Conservation (phyloP, 2,797 vertebrate species). For the Mus caroli region DNA sequence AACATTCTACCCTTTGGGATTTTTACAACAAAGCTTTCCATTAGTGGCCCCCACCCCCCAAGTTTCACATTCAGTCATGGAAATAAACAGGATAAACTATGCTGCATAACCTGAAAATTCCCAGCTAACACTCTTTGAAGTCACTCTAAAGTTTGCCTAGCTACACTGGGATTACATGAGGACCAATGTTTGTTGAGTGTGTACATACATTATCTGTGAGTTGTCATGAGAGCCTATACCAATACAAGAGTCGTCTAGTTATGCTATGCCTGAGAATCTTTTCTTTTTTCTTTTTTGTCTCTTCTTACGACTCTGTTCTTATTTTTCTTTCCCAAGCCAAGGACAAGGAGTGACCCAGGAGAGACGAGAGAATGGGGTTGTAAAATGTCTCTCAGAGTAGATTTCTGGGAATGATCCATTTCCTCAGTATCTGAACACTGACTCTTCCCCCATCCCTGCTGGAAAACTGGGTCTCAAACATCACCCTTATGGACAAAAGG, state of each 20-base stretch:
- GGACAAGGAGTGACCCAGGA: neutral
- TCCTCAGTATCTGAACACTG: neutral
- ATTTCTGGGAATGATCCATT: neutral
- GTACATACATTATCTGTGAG: neutral
- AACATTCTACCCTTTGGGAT: neutral
- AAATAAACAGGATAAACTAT: neutral
- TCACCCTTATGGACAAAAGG: neutral
- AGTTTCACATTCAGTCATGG: neutral
- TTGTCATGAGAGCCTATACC: neutral
- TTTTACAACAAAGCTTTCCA: neutral
- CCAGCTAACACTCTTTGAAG: neutral
- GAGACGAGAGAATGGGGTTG: neutral
- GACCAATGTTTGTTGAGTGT: neutral
- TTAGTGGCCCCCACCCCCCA: neutral
- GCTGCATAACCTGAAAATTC: neutral
- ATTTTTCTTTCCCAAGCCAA: conserved; percentile 23
- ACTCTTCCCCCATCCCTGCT: neutral
- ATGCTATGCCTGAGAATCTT: neutral
- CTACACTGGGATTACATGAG: neutral
- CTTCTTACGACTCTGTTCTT: neutral
- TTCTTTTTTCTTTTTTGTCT: neutral
- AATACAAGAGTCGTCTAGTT: conserved; percentile 2
- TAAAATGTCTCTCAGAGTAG: neutral
- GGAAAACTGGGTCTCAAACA: neutral
- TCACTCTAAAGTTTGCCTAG: neutral